Percentiles rank a stretch among this genome's conserved stretches.
Conservation (phyloP, 2,797 vertebrate genomes). For the Sarcophilus harrisii region DNA sequence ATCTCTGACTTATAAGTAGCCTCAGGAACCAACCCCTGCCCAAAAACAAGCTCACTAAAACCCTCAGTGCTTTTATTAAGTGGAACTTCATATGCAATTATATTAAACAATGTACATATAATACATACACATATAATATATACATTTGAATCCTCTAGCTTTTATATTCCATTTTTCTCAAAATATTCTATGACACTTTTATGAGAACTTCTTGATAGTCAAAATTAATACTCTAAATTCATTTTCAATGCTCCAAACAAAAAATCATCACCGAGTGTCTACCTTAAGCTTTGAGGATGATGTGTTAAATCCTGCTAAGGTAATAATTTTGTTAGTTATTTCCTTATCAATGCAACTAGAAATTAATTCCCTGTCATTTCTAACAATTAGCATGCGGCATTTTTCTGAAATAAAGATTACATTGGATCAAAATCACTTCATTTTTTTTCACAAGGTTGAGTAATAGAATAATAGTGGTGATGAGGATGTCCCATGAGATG, state of each 20-base stretch:
- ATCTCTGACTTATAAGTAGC: neutral
- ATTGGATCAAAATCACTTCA: constrained; percentile 81
- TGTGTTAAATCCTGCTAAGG: constrained; percentile 78
- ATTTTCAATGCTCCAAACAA: constrained; percentile 79
- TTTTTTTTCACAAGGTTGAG: constrained; percentile 73
- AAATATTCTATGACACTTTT: constrained; percentile 69
- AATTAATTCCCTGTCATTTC: constrained; percentile 82
- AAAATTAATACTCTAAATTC: constrained; percentile 74
- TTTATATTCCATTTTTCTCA: constrained; percentile 58
- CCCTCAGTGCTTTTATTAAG: neutral
- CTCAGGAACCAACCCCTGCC: neutral
- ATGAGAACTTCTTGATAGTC: constrained; percentile 56
- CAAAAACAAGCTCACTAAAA: neutral
- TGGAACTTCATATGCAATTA: neutral
- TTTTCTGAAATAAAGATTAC: constrained; percentile 80
- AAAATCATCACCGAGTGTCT: constrained; percentile 73
- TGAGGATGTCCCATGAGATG: constrained; percentile 72
- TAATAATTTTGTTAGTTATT: constrained; percentile 82
- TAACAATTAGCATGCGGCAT: constrained; percentile 79
- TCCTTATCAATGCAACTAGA: constrained; percentile 80
- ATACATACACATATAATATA: neutral
- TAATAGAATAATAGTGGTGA: constrained; percentile 74
- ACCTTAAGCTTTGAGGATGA: constrained; percentile 72
- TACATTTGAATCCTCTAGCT: constrained; percentile 2
- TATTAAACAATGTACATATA: neutral